Evolutionary conservation across 2,113 vertebrate species (phyloP).

Genomic region (Dromiciops gliroides): DNA sequence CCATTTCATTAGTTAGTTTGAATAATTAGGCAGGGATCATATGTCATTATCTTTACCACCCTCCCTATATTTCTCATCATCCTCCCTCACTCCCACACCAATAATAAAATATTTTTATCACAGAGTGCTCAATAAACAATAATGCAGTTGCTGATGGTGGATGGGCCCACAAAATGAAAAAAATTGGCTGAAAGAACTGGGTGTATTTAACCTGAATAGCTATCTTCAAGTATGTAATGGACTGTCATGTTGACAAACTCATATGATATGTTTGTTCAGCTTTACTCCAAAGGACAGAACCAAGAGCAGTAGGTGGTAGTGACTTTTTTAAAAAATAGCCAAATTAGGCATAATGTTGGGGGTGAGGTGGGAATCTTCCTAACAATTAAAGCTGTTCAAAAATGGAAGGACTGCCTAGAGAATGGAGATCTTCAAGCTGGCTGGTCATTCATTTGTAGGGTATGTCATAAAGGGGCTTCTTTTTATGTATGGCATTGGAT

Average conservation of each 20-base stretch:
- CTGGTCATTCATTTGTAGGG: neutral
- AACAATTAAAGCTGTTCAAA: neutral
- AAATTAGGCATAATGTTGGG: neutral
- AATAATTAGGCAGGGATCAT: neutral
- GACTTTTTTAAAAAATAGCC: neutral
- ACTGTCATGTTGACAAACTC: neutral
- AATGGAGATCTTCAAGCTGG: neutral
- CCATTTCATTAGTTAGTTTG: neutral
- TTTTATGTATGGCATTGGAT: neutral
- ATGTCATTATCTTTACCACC: neutral
- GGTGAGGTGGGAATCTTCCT: neutral
- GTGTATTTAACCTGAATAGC: neutral
- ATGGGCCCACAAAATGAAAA: neutral
- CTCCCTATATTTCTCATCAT: neutral
- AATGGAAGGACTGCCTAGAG: neutral
- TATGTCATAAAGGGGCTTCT: neutral
- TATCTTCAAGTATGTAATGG: neutral
- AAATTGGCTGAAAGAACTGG: neutral
- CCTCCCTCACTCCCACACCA: neutral
- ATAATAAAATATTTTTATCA: neutral
- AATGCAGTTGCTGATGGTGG: neutral
- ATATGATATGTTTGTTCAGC: neutral
- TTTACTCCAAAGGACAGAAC: neutral
- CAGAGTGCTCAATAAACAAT: neutral
- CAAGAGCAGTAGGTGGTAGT: neutral